Conservation (phyloP, 2,113 vertebrate species). For the Mesoclemmys tuberculata region DNA sequence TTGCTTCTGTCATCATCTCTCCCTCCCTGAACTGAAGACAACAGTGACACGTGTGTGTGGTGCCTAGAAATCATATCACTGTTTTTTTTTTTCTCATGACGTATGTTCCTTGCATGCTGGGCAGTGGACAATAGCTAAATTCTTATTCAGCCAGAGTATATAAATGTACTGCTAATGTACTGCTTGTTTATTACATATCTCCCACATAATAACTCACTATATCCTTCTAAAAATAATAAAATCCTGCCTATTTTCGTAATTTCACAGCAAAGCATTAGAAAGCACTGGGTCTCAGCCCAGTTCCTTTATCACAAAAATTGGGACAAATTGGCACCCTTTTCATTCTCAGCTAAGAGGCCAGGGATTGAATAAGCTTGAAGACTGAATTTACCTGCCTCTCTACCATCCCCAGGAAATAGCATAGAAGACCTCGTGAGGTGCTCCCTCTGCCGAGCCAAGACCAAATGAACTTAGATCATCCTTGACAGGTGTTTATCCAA, state of each 20-base stretch:
- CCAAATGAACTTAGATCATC: too few species aligned
- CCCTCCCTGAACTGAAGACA: not conserved
- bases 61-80: not conserved
- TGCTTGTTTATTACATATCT: rapidly evolving
- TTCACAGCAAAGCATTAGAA: not conserved
- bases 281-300: not conserved
- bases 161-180: not conserved
- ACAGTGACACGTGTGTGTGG: not conserved
- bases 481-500: not conserved
- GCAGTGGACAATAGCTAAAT: not conserved
- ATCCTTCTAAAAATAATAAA: not conserved
- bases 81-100: not conserved
- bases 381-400: not conserved
- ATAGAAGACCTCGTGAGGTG: not conserved
- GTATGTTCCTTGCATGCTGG: rapidly evolving
- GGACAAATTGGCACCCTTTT: rapidly evolving
- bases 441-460: not conserved
- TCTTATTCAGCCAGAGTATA: not conserved
- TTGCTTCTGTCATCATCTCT: not conserved
- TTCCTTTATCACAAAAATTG: not conserved
- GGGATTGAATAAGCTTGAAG: rapidly evolving
- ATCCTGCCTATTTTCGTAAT: slow-evolving; percentile 7
- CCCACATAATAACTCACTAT: rapidly evolving
- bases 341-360: rapidly evolving
- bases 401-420: not conserved